These are phyloP conservation scores for Bufo bufo DNA, from an alignment of 2,113 vertebrate species.

Conservation along the genomic window DNA sequence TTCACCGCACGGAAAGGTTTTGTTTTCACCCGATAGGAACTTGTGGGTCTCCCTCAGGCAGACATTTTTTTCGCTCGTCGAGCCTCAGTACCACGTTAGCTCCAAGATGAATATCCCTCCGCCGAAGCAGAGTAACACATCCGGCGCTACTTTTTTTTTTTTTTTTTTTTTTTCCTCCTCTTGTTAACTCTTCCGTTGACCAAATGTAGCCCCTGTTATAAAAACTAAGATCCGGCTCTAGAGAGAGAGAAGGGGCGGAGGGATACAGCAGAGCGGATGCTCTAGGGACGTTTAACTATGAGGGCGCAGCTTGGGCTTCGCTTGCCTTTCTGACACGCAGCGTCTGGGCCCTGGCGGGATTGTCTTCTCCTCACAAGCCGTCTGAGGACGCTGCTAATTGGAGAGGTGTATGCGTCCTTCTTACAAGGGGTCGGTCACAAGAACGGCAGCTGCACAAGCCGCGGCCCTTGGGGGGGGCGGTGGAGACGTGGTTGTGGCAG, in stretches of 20 bases:
- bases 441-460: neutral
- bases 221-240: constrained; percentile 32
- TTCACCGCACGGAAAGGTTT: constrained; percentile 68
- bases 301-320: constrained; percentile 6
- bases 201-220: constrained; percentile 7
- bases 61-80: constrained; percentile 91
- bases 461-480: constrained; percentile 34
- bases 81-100: constrained; percentile 86
- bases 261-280: constrained; percentile 48
- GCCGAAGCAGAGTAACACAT: constrained; percentile 65
- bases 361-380: neutral
- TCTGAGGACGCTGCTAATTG: neutral
- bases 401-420: constrained; percentile 46
- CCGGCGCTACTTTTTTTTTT: constrained; percentile 37
- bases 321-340: constrained; percentile 12
- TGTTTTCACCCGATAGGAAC: constrained; percentile 80
- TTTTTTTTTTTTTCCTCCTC: neutral
- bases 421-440: neutral
- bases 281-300: constrained; percentile 4
- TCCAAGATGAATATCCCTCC: constrained; percentile 84
- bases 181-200: constrained; percentile 20
- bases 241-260: constrained; percentile 58
- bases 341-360: constrained; percentile 19
- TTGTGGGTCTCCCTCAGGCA: constrained; percentile 95
- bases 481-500: constrained; percentile 16